phyloP scores from a whole-genome alignment of 2,797 vertebrate species.

The Discoglossus pictus region DNA sequence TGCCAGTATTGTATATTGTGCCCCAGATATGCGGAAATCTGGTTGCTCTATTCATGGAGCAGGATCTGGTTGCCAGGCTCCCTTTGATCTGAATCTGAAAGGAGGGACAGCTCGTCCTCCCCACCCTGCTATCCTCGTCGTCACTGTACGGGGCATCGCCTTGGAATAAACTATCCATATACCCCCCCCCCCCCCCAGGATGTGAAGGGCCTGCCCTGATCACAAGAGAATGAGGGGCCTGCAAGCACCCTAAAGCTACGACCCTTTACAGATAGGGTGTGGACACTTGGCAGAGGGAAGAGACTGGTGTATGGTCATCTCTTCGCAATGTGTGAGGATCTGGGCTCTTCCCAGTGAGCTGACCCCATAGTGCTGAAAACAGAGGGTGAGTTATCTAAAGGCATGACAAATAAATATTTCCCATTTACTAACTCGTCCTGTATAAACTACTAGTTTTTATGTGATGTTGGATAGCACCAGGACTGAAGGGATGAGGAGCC shows the following conservation, averaged over 20 bases:
- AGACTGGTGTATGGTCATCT: background rate
- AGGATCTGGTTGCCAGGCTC: slow-evolving; percentile 1
- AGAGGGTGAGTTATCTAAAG: slow-evolving; percentile 1
- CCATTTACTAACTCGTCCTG: no score
- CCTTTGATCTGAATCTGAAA: slow-evolving; percentile 18
- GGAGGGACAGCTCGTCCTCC: slow-evolving; percentile 14
- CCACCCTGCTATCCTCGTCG: slow-evolving; percentile 25
- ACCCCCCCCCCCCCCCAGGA: slow-evolving; percentile 24
- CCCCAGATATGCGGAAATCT: no score
- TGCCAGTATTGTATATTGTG: no score
- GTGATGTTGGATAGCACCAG: background rate
- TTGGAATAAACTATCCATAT: slow-evolving; percentile 25
- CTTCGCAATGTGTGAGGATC: background rate
- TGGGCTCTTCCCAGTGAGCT: slow-evolving; percentile 27
- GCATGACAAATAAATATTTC: no score
- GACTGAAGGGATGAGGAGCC: background rate
- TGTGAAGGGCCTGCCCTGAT: slow-evolving; percentile 32
- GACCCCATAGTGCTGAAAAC: slow-evolving; percentile 44
- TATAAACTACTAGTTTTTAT: background rate
- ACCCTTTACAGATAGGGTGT: slow-evolving; percentile 10
- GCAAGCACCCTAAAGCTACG: background rate
- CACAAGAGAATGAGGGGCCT: slow-evolving; percentile 20
- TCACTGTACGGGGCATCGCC: slow-evolving; percentile 33
- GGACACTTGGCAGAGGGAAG: slow-evolving; percentile 4
- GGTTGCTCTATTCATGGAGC: slow-evolving; percentile 24